Evolutionary conservation across 2,888 invertebrate species (phyloP).

Genomic region (Amphiduros pacificus): DNA sequence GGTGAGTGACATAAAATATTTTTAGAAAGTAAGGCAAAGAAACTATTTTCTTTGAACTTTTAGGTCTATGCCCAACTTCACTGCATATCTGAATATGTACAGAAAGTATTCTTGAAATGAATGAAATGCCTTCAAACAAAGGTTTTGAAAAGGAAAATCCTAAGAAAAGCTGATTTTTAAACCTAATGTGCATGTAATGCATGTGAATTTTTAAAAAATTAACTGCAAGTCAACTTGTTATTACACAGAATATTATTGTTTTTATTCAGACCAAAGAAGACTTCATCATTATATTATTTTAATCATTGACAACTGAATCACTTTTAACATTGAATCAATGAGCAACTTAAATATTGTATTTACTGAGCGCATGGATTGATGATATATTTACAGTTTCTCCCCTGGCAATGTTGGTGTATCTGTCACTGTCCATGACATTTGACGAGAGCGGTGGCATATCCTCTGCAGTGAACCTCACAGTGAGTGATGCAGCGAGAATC

Average conservation of each 20-base stretch:
- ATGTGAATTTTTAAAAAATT: too few relatives aligned
- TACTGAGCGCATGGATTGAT: too few relatives aligned
- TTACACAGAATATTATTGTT: too few relatives aligned
- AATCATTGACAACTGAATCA: not conserved
- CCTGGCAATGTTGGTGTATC: slow-evolving; percentile 44
- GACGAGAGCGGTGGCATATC: too few relatives aligned
- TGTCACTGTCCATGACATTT: slow-evolving; percentile 35
- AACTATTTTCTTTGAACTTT: not conserved
- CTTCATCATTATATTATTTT: not conserved
- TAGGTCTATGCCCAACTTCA: slow-evolving; percentile 60
- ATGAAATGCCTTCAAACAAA: too few relatives aligned
- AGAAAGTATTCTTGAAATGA: not conserved
- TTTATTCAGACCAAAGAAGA: too few relatives aligned
- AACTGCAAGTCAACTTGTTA: too few relatives aligned
- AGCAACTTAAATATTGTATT: not conserved
- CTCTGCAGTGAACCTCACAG: too few relatives aligned
- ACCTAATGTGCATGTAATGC: too few relatives aligned
- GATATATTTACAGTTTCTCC: slow-evolving; percentile 30
- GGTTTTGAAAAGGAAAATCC: too few relatives aligned
- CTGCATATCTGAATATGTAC: slow-evolving; percentile 18
- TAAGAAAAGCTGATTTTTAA: too few relatives aligned
- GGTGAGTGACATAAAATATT: slow-evolving; percentile 32
- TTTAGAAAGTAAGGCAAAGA: not conserved
- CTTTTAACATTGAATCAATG: not conserved
- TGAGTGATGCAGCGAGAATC: slow-evolving; percentile 38